Percentiles rank a stretch among this genome's conserved stretches.
These are phyloP conservation scores for Fissipunctia ypsillon DNA, from an alignment of 2,888 invertebrate species.

Conservation along the genomic window DNA sequence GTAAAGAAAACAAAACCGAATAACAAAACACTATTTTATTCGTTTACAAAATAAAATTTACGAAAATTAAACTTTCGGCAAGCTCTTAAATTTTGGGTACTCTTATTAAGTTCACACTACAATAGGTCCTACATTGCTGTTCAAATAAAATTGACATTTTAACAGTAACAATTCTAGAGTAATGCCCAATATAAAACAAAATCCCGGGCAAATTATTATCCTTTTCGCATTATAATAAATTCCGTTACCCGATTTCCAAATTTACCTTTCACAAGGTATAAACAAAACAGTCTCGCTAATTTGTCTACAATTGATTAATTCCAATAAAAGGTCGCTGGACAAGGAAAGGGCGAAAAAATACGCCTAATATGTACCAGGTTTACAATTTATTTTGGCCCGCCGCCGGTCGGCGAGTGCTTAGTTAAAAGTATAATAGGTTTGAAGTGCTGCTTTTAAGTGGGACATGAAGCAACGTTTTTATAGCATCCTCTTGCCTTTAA, in stretches of 20 bases:
- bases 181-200: slow-evolving; percentile 53
- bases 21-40: slow-evolving; percentile 3
- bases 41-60: slow-evolving; percentile 17
- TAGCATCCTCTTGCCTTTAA: slow-evolving; percentile 72
- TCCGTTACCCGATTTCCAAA: slow-evolving; percentile 45
- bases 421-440: slow-evolving; percentile 86
- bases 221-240: slow-evolving; percentile 67
- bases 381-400: slow-evolving; percentile 74
- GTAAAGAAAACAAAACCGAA: not conserved
- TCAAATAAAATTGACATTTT: slow-evolving; percentile 41
- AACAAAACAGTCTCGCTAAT: slow-evolving; percentile 72
- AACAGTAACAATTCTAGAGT: slow-evolving; percentile 32
- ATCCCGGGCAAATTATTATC: slow-evolving; percentile 63
- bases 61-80: slow-evolving; percentile 15
- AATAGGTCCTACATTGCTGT: slow-evolving; percentile 12
- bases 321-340: slow-evolving; percentile 66
- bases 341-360: slow-evolving; percentile 66
- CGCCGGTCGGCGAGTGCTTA: slow-evolving; percentile 72
- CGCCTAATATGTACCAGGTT: slow-evolving; percentile 71
- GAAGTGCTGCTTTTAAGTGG: slow-evolving; percentile 81
- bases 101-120: slow-evolving; percentile 19
- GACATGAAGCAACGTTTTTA: slow-evolving; percentile 77
- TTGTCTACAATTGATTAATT: slow-evolving; percentile 80
- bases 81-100: slow-evolving; percentile 20
- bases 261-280: slow-evolving; percentile 52